Evolutionary conservation across 2,888 invertebrate species (phyloP).

Genomic region (Eueremaeus valkanovi): DNA sequence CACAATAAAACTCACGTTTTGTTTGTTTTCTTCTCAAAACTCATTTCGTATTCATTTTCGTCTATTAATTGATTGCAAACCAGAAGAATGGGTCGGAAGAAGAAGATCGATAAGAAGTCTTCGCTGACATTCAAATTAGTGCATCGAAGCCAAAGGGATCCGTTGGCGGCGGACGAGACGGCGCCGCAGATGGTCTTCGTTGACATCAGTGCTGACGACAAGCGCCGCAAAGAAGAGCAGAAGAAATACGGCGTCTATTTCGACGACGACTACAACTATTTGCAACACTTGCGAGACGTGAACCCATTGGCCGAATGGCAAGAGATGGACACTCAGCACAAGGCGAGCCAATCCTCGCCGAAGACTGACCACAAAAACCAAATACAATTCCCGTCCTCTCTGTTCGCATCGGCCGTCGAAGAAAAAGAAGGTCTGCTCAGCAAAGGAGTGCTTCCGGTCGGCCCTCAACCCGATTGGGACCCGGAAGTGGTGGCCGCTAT

Average conservation of each 20-base stretch:
- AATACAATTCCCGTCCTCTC: conserved; percentile 72
- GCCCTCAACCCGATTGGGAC: conserved; percentile 64
- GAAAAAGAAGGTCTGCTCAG: conserved; percentile 78
- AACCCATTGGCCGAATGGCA: conserved; percentile 51
- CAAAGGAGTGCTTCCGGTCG: conserved; percentile 63
- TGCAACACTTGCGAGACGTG: conserved; percentile 75
- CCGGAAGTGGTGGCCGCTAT: conserved; percentile 88
- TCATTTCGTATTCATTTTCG: neutral
- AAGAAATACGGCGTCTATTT: conserved; percentile 84
- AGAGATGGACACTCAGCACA: conserved; percentile 51
- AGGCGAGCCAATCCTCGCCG: too few species aligned
- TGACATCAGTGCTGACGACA: conserved; percentile 17
- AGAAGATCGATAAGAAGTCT: conserved; percentile 59
- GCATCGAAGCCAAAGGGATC: conserved; percentile 90
- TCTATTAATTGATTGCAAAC: neutral
- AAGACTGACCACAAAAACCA: conserved; percentile 41
- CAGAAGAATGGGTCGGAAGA: conserved; percentile 33
- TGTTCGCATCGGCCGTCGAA: conserved; percentile 80
- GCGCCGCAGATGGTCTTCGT: conserved; percentile 79
- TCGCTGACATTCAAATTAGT: conserved; percentile 87
- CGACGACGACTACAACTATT: conserved; percentile 91
- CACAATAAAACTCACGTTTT: conserved; percentile 10
- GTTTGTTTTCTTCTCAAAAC: too few species aligned
- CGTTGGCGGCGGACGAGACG: conserved; percentile 77
- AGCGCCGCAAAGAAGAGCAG: conserved; percentile 58